Base-by-base conservation (phyloP, 2,888 invertebrate genomes). In the Mimas tiliae region DNA sequence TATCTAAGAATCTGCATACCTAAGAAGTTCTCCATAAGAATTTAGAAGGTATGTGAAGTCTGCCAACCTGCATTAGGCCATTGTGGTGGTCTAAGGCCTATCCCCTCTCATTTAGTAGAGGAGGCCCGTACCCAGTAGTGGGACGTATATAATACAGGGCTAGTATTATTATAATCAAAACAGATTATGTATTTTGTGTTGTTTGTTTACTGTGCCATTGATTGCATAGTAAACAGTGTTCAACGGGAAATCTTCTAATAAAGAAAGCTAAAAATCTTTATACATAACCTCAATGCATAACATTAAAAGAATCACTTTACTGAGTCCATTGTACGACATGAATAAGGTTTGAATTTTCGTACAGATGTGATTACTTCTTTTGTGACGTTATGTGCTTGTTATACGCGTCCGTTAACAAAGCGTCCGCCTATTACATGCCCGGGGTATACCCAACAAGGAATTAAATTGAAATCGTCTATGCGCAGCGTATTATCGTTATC, bases 401-500 rank as follows among this genome's bases (percentile, higher is more conserved):
- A 34, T 38, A 48, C 47, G 38, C 14, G 14, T 58, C 38, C 21
- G 48, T 65, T 48, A 48, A 55, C 58, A 58, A 55, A 65, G 33
- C 16, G 62, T 27, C 12, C 21, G 38, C 51, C 14, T 48, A 62
- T 51, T 64, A 64, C 63, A 47, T 34, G 33, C 62, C 38, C 27
- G 51, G 14, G n/a, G 42, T 33, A 48, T 50, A 51, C 45, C 45
- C 33, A 34, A 63, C 27, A 19, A 45, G 66, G 47, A 66, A 63
- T 19, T 48, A 58, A 65, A 65, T 65, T 65, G 58, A 65, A 48
- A 65, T 65, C 48, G 45, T 19, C 19, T 58, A 58, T 58, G 42
- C 38, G 6, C 38, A 53, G 14, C 45, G 52, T 52, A 63, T 63
- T 53, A 66, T 47, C 63, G 66, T 76, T 82, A 83, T 77, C 77